Evolutionary conservation across 1,140 invertebrate species (phyloP), one percentile per base, ranked within the genome.

Genomic region (Bombus picipes): DNA sequence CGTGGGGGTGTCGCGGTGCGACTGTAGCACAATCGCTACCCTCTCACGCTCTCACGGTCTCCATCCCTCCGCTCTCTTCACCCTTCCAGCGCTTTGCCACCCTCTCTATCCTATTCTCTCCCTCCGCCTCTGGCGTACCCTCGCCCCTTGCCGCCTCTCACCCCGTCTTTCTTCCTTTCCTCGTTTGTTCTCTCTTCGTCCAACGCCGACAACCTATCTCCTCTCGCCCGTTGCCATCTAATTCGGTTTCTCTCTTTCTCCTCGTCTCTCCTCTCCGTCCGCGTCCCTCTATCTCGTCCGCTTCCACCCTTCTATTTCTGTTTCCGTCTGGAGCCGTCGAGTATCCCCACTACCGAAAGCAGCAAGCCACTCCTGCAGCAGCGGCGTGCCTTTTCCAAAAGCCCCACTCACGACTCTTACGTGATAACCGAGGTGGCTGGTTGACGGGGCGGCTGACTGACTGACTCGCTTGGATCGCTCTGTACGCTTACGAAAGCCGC

Each of bases 1-100:
- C 93, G 91, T 93, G 91, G 87, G 92, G 92, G 92, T 94, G 94
- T 94, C 94, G 94, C 94, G 94, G 90, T 93, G 93, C 94, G 94
- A 95, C 94, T 95, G 94, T 95, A 94, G 94, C 94, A 92, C 93
- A 93, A 93, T 93, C 91, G 89, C 93, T 91, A 92, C 90, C 92
- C 93, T 93, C 93, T 93, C 91, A 91, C 90, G 91, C 91, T 92
- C 91, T 94, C 92, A 91, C 91, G 81, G 90, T 90, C 81, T 89
- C 89, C 89, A 87, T 91, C 91, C 90, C 86, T 88, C 91, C 77
- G 47, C 71, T 70, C 74, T 70, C 83, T 83, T 66, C n/a, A 41
- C 74, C 83, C 74, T 68, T 57, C 79, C 81, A n/a, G 39, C 70
- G 39, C 83, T 34, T 78, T n/a, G 39, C 77, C 65, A 32, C 83